Percentiles rank a stretch among this genome's conserved stretches.
These are phyloP conservation scores for Lepidocyrtoides sp. DNA, from an alignment of 2,888 invertebrate genomes.

Conservation along the genomic window DNA sequence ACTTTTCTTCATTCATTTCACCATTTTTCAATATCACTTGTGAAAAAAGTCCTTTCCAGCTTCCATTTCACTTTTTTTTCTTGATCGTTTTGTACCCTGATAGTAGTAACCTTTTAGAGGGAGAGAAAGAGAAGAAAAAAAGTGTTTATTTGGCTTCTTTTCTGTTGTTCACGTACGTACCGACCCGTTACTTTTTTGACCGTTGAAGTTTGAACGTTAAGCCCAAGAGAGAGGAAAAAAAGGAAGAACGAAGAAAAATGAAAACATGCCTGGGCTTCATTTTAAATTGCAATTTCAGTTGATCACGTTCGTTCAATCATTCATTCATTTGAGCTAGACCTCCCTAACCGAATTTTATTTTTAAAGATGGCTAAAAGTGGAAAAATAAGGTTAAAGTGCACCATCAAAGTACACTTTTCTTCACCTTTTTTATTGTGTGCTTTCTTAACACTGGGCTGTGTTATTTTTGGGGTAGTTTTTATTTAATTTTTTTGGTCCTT, in stretches of 20 bases:
- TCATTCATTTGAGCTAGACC: neutral
- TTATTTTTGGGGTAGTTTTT: too few relatives aligned
- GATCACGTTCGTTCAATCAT: conserved; percentile 32
- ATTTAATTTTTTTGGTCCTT: too few relatives aligned
- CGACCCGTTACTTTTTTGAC: neutral
- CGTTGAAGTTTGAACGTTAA: conserved; percentile 26
- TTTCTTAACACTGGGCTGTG: too few relatives aligned
- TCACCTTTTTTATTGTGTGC: too few relatives aligned
- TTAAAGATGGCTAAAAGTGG: too few relatives aligned
- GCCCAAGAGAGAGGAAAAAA: conserved; percentile 3
- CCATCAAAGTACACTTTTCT: too few relatives aligned
- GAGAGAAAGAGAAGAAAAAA: too few relatives aligned
- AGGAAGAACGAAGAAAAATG: neutral
- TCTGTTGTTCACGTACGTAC: neutral
- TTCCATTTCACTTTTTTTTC: neutral
- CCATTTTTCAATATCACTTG: conserved; percentile 68
- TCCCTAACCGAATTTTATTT: neutral
- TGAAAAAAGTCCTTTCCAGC: conserved; percentile 9
- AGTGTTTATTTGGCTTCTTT: conserved; percentile 7
- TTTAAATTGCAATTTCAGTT: conserved; percentile 37
- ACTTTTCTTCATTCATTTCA: conserved; percentile 41
- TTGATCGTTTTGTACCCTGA: conserved; percentile 4
- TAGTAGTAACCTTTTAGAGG: too few relatives aligned
- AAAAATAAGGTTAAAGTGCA: too few relatives aligned
- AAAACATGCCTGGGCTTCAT: neutral